Percentiles rank a stretch among this genome's conserved stretches.
Evolutionary conservation across 2,113 vertebrate species (phyloP).

Genomic region (Tetrax tetrax): DNA sequence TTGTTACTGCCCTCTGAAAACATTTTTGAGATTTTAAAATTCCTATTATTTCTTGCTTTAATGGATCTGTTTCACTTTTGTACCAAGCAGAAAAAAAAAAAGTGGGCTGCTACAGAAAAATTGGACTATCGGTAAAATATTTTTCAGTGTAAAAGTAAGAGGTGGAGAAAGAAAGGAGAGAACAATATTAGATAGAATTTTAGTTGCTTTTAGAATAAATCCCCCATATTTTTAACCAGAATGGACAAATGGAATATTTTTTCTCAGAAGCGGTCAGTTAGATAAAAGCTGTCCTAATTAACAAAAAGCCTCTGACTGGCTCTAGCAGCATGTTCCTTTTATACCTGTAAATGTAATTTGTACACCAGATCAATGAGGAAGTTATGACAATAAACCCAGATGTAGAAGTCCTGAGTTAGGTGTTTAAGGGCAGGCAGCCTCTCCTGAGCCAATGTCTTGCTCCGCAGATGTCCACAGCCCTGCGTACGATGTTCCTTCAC

Average conservation of each 20-base stretch:
- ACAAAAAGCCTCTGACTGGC: neutral
- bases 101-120: neutral
- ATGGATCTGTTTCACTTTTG: neutral
- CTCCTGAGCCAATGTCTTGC: neutral
- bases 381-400: neutral
- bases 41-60: neutral
- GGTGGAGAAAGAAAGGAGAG: neutral
- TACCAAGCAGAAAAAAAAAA: neutral
- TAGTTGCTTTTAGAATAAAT: neutral
- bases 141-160: rapidly evolving
- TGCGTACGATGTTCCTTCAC: rapidly evolving
- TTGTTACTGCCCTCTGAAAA: neutral
- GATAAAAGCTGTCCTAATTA: neutral
- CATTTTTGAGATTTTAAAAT: neutral
- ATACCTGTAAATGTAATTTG: neutral
- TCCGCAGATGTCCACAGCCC: neutral
- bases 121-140: neutral
- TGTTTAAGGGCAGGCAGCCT: neutral
- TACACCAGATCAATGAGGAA: neutral
- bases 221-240: neutral
- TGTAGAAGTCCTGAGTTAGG: neutral
- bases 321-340: neutral
- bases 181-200: neutral
- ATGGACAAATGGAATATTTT: neutral
- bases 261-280: too few species aligned